Evolutionary conservation across 2,797 vertebrate genomes (phyloP).

Genomic region (Tadarida brasiliensis): DNA sequence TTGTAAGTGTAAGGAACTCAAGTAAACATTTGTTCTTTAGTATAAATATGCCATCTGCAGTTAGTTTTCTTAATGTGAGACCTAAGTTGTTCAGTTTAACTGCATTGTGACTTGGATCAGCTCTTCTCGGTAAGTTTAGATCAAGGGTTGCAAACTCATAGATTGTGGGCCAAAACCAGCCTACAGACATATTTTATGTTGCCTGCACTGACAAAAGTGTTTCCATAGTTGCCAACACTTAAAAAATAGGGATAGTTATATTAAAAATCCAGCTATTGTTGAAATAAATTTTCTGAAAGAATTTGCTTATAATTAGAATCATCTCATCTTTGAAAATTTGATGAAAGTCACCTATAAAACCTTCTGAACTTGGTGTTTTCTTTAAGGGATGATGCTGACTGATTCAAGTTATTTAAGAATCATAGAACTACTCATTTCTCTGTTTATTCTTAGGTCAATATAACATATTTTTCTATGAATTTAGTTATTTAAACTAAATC

Average conservation of each 20-base stretch:
- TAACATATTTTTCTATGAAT: constrained; percentile 7
- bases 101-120: not conserved
- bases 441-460: constrained; percentile 5
- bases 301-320: constrained; percentile 31
- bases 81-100: not conserved
- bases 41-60: too few species aligned
- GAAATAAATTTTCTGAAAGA: constrained; percentile 39
- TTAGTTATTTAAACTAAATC: not conserved
- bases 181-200: constrained; percentile 64
- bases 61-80: not conserved
- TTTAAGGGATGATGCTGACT: not conserved
- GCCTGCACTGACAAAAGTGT: constrained; percentile 62
- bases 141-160: constrained; percentile 43
- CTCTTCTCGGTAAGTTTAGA: not conserved
- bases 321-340: not conserved
- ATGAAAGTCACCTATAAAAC: not conserved
- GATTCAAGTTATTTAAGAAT: not conserved
- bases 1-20: not conserved
- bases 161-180: constrained; percentile 33
- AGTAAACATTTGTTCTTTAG: not conserved
- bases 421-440: not conserved
- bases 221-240: constrained; percentile 64
- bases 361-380: constrained; percentile 31
- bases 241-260: constrained; percentile 68
- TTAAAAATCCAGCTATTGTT: constrained; percentile 59